A percentile compares a stretch with the other conserved stretches of the same genome.
phyloP scores from a whole-genome alignment of 2,797 vertebrate genomes.

The Oophaga sylvatica region DNA sequence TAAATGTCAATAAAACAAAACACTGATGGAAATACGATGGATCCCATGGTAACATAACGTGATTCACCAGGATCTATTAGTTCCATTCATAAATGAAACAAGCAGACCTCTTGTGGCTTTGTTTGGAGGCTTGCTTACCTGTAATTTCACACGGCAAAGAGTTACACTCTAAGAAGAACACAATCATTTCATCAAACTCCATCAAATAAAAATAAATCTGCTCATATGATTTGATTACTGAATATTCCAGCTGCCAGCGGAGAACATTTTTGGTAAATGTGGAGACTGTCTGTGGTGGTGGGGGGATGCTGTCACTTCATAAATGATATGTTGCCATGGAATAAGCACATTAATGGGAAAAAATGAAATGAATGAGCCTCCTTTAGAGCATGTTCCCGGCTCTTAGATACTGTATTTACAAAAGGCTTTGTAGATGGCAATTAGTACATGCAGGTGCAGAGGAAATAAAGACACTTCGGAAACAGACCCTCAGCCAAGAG shows the following conservation, averaged over 20 bases:
- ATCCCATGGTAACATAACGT: too few species aligned
- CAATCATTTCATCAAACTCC: background rate
- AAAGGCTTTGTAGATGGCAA: constrained; percentile 69
- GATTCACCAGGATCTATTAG: too few species aligned
- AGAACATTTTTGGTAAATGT: constrained; percentile 55
- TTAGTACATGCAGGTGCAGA: constrained; percentile 72
- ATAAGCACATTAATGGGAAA: constrained; percentile 70
- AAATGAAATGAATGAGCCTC: constrained; percentile 70
- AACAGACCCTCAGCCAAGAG: constrained; percentile 59
- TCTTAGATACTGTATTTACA: constrained; percentile 64
- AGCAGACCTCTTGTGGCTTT: too few species aligned
- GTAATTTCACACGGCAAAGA: background rate
- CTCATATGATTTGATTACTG: constrained; percentile 5
- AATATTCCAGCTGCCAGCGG: constrained; percentile 13
- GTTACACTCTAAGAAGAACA: background rate
- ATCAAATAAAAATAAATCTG: background rate
- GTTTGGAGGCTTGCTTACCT: too few species aligned
- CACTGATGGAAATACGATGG: too few species aligned
- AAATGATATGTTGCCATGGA: constrained; percentile 72
- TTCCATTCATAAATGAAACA: too few species aligned
- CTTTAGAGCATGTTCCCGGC: constrained; percentile 66
- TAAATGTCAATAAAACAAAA: too few species aligned
- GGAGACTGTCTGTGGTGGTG: constrained; percentile 56
- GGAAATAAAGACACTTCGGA: constrained; percentile 63
- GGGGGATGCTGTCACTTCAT: constrained; percentile 59